A percentile compares a stretch with the other conserved stretches of the same genome.
These are phyloP conservation scores for Halotydeus destructor DNA, from an alignment of 1,140 invertebrate genomes.

Conservation along the genomic window DNA sequence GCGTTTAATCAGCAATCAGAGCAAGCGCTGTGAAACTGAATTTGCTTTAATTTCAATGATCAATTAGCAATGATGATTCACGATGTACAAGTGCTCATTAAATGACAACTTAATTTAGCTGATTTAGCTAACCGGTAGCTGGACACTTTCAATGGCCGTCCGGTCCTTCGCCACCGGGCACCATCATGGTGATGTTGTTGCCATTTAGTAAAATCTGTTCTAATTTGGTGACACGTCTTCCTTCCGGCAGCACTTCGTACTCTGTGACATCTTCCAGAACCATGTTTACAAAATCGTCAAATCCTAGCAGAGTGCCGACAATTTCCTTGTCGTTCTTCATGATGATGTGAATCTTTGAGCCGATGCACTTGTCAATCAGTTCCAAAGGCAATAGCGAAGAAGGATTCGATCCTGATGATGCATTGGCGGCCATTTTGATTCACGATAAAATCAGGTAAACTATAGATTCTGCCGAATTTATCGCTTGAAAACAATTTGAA, in stretches of 20 bases:
- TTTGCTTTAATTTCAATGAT: no score
- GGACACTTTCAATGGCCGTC: no score
- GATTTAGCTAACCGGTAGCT: no score
- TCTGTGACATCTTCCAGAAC: slow-evolving; percentile 46
- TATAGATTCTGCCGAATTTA: background rate
- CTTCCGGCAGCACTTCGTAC: slow-evolving; percentile 83
- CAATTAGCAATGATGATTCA: background rate
- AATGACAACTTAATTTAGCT: background rate
- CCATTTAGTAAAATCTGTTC: slow-evolving; percentile 97
- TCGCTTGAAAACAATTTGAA: no score
- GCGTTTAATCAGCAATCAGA: no score
- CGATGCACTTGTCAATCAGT: slow-evolving; percentile 99
- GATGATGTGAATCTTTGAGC: slow-evolving; percentile 94
- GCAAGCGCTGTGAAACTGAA: no score
- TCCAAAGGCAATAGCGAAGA: slow-evolving; percentile 34
- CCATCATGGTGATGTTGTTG: slow-evolving; percentile 99
- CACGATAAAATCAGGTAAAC: slow-evolving; percentile 18
- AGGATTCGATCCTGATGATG: slow-evolving; percentile 7
- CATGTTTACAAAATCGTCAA: slow-evolving; percentile 97
- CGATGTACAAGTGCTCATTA: background rate
- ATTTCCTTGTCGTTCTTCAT: slow-evolving; percentile 99
- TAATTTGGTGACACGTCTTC: slow-evolving; percentile 80
- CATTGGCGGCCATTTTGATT: slow-evolving; percentile 4
- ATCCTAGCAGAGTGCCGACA: slow-evolving; percentile 86
- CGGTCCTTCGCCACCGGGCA: no score